Conservation (phyloP, 2,888 invertebrate genomes). For the Phortica magna region DNA sequence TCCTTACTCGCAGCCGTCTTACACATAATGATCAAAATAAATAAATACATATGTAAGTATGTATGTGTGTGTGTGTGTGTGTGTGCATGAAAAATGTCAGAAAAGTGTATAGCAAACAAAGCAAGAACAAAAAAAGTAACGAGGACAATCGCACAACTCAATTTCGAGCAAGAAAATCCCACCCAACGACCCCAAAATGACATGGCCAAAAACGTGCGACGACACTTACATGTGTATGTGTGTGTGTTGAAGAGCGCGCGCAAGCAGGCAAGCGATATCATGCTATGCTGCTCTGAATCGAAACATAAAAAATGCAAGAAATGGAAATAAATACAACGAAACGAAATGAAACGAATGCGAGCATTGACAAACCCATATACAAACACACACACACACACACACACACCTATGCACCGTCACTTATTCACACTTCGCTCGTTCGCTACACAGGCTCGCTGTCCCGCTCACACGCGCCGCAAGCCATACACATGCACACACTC, state of each 20-base stretch:
- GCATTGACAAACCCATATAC: slow-evolving; percentile 69
- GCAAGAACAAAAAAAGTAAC: slow-evolving; percentile 45
- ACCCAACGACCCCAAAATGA: slow-evolving; percentile 61
- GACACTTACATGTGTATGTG: slow-evolving; percentile 60
- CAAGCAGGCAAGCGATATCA: slow-evolving; percentile 27
- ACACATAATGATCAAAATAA: too few relatives aligned
- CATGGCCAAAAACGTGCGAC: slow-evolving; percentile 46
- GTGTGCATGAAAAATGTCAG: slow-evolving; percentile 35
- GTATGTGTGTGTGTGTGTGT: slow-evolving; percentile 15
- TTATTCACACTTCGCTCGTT: neutral
- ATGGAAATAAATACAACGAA: slow-evolving; percentile 57
- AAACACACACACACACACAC: slow-evolving; percentile 46
- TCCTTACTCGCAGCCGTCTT: too few relatives aligned
- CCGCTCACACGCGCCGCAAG: slow-evolving; percentile 47
- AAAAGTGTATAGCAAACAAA: neutral
- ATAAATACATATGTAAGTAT: neutral
- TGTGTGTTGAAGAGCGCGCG: slow-evolving; percentile 37
- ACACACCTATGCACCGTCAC: slow-evolving; percentile 31
- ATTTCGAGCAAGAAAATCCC: slow-evolving; percentile 43
- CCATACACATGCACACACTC: neutral
- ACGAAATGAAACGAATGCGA: slow-evolving; percentile 46
- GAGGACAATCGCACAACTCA: slow-evolving; percentile 43
- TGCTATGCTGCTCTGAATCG: slow-evolving; percentile 59
- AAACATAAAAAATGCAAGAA: slow-evolving; percentile 54
- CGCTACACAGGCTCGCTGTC: slow-evolving; percentile 46